Percentiles rank a stretch among this genome's conserved stretches.
These are phyloP conservation scores for Girardia tigrina DNA, from an alignment of 2,888 invertebrate genomes.

Conservation along the genomic window DNA sequence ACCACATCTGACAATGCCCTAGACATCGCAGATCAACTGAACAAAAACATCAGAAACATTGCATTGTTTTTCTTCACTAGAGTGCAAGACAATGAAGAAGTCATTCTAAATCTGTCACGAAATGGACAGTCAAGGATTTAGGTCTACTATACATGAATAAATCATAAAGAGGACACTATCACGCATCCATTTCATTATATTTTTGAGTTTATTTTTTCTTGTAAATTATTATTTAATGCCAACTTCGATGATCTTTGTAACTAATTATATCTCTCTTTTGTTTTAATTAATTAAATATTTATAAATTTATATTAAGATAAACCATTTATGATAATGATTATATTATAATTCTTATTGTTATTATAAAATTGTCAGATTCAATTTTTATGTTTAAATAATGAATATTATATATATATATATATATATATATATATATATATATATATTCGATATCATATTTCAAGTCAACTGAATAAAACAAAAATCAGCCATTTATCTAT, in stretches of 20 bases:
- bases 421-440: no score
- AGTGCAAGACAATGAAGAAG: constrained; percentile 20
- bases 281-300: neutral
- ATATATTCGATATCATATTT: no score
- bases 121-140: constrained; percentile 23
- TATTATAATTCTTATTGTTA: no score
- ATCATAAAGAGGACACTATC: constrained; percentile 20
- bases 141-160: constrained; percentile 20
- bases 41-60: constrained; percentile 23
- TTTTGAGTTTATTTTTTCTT: neutral
- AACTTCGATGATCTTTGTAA: neutral
- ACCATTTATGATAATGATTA: no score
- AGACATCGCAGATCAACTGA: constrained; percentile 18
- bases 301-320: neutral
- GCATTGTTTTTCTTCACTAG: constrained; percentile 19
- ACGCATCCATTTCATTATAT: constrained; percentile 13
- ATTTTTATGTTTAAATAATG: no score
- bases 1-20: constrained; percentile 6
- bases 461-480: no score
- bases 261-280: constrained; percentile 19
- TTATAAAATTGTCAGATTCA: no score
- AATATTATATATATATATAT: no score
- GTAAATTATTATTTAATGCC: constrained; percentile 10
- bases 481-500: no score
- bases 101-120: constrained; percentile 16